Base-by-base conservation (phyloP, 2,797 vertebrate genomes). In the Gambusia yucatana region DNA sequence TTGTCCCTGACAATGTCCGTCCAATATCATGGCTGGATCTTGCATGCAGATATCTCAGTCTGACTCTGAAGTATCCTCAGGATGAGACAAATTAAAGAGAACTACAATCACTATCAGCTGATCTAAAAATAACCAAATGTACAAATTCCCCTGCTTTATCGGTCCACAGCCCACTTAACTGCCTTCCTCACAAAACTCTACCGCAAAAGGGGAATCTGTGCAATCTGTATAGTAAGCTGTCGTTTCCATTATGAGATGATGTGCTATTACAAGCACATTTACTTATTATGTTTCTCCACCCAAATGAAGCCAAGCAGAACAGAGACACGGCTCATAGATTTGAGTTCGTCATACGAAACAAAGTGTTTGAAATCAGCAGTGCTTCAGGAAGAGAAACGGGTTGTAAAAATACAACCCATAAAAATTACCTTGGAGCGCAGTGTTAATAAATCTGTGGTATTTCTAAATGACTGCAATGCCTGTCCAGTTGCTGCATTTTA, bases 231-330 rank as follows among this genome's bases (percentile, higher is more conserved):
- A 89, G 86, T 88, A 90, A 88, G 91, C 91, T 84, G 90, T 89
- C 74, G 85, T 94, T 92, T 92, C 86, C 92, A 92, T 92, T 90
- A 87, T 81, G 84, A 57, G 55, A 73, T 39, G 87, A 88, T 84
- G 75, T 72, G 88, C 86, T 72, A 84, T 91, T 91, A 91, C 88
- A 88, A 90, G 86, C 92, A 77, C 88, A 82, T 87, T 88, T 84
- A 88, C 87, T 91, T 92, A 92, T 81, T 89, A 88, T 89, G 86
- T 92, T 91, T 88, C 87, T 91, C 91, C 91, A 91, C 87, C 87
- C 89, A 82, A 80, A 92, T 2, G 88, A 89, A 87, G 88, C 89
- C 87, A 87, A 78, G 87, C 88, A 80, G 84, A 89, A 83, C 88
- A 80, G 84, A 89, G 83, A 81, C 86, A 28, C 85, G 67, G 79